Evolutionary conservation across 2,113 vertebrate genomes (phyloP).

Genomic region (Strix aluco): DNA sequence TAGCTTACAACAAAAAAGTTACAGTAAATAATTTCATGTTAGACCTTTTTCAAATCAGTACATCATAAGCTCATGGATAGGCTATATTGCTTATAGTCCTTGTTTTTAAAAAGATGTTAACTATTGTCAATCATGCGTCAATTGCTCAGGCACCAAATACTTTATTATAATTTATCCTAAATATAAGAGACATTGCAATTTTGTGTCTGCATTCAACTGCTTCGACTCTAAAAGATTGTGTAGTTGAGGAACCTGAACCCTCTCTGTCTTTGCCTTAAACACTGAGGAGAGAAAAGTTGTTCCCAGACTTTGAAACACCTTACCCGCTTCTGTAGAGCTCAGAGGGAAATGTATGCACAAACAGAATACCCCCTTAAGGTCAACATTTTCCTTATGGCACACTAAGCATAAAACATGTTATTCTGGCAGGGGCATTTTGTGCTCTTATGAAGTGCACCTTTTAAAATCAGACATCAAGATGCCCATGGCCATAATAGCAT

Average conservation of each 20-base stretch:
- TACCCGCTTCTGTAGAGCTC: not conserved
- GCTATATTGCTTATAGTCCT: not conserved
- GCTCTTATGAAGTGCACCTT: constrained; percentile 6
- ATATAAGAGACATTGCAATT: not conserved
- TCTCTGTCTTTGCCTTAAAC: not conserved
- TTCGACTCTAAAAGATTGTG: not conserved
- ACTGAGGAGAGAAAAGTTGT: not conserved
- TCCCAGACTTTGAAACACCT: not conserved
- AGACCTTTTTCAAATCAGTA: not conserved
- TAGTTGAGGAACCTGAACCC: not conserved
- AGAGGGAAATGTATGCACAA: not conserved
- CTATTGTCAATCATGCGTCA: not conserved
- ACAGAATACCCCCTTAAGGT: not conserved
- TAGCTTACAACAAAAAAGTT: not conserved
- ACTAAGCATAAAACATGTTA: not conserved
- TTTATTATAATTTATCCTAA: not conserved
- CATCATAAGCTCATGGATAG: not conserved
- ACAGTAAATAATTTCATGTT: not conserved
- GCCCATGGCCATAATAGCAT: not conserved
- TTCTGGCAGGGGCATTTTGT: not conserved
- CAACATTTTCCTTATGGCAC: not conserved
- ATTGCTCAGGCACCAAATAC: not conserved
- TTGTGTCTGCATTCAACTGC: not conserved
- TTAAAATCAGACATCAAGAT: constrained; percentile 18
- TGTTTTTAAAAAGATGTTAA: not conserved